These are phyloP conservation scores for Microcebus murinus DNA, from an alignment of 2,113 vertebrate species.

Conservation along the genomic window DNA sequence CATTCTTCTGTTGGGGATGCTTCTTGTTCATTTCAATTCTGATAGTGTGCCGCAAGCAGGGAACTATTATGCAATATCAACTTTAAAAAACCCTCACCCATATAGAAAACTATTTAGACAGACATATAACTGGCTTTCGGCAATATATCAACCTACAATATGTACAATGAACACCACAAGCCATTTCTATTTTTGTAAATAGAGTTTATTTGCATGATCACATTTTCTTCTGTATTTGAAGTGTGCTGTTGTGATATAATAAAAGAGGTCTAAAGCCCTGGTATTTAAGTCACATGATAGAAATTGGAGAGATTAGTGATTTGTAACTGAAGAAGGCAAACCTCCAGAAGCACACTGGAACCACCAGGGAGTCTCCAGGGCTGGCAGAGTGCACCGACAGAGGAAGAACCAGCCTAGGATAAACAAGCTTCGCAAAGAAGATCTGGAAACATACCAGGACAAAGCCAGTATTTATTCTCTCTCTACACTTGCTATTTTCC, in stretches of 20 bases:
- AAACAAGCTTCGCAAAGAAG: not conserved
- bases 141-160: conserved; percentile 41
- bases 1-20: not conserved
- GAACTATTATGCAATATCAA: not conserved
- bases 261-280: conserved; percentile 52
- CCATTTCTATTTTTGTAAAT: conserved; percentile 53
- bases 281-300: not conserved
- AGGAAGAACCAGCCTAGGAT: not conserved
- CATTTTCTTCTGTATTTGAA: conserved; percentile 57
- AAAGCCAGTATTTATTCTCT: not conserved
- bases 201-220: conserved; percentile 57
- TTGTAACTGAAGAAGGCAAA: conserved; percentile 47
- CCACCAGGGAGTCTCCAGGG: conserved; percentile 31
- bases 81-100: not conserved
- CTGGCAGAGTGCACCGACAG: not conserved
- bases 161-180: not conserved
- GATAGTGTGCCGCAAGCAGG: not conserved
- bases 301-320: conserved; percentile 34
- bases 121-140: not conserved
- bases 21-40: conserved; percentile 27
- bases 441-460: not conserved
- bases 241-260: conserved; percentile 14
- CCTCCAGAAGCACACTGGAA: conserved; percentile 13
- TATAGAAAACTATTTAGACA: not conserved
- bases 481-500: not conserved